Conservation (phyloP, 2,797 vertebrate genomes). For the Macropodus opercularis region DNA sequence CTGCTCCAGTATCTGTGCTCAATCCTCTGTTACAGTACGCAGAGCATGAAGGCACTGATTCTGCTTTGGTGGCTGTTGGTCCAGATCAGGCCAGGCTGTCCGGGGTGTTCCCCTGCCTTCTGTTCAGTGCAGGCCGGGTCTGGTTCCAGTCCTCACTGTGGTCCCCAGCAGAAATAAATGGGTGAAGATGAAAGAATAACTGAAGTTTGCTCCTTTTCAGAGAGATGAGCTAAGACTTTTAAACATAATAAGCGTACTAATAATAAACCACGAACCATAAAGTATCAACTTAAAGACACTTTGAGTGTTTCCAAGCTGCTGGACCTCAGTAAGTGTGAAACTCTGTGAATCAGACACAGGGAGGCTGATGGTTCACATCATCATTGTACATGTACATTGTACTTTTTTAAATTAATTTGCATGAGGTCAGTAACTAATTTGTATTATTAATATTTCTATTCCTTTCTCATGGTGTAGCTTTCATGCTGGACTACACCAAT, state of each 20-base stretch:
- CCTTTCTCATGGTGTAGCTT: neutral
- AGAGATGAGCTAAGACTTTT: too few species aligned
- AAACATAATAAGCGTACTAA: too few species aligned
- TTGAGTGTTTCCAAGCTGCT: too few species aligned
- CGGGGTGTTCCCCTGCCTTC: constrained; percentile 12
- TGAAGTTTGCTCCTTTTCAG: too few species aligned
- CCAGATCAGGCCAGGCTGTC: constrained; percentile 2
- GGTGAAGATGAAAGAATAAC: constrained; percentile 14
- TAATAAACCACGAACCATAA: too few species aligned
- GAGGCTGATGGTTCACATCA: too few species aligned
- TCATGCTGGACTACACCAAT: neutral
- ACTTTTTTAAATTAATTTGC: neutral
- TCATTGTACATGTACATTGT: too few species aligned
- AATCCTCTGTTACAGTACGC: neutral
- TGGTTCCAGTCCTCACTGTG: neutral
- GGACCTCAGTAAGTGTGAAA: too few species aligned
- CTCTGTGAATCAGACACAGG: too few species aligned
- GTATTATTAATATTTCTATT: neutral
- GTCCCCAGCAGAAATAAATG: constrained; percentile 15
- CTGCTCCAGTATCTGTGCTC: neutral
- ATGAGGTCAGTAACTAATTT: neutral
- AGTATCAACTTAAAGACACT: too few species aligned
- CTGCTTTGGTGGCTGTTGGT: neutral
- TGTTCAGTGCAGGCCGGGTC: constrained; percentile 2
- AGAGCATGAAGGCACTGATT: neutral